These are phyloP conservation scores for Plecotus auritus DNA, from an alignment of 2,113 vertebrate genomes.

Conservation along the genomic window DNA sequence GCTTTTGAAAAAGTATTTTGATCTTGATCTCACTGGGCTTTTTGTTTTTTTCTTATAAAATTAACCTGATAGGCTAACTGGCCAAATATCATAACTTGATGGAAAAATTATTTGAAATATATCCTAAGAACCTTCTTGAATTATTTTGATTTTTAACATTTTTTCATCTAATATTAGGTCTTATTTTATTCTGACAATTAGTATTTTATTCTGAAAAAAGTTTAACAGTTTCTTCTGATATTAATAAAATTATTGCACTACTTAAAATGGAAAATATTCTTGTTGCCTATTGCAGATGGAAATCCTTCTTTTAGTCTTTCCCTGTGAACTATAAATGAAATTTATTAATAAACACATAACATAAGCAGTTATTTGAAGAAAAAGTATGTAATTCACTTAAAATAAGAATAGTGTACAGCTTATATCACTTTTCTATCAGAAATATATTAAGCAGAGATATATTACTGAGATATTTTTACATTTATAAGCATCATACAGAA, in stretches of 20 bases:
- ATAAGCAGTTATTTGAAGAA: background rate
- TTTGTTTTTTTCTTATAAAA: background rate
- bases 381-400: conserved; percentile 31
- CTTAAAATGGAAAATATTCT: background rate
- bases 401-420: background rate
- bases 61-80: background rate
- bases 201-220: conserved; percentile 3
- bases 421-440: background rate
- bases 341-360: conserved; percentile 20
- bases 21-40: background rate
- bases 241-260: background rate
- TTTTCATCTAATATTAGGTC: background rate
- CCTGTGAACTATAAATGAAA: conserved; percentile 2
- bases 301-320: background rate
- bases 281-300: background rate
- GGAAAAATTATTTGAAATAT: background rate
- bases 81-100: background rate
- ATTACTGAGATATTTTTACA: background rate
- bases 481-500: background rate
- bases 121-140: background rate
- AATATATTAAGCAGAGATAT: background rate
- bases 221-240: background rate
- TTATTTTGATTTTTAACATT: background rate
- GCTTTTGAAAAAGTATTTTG: background rate
- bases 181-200: background rate